phyloP scores from a whole-genome alignment of 2,888 invertebrate species.

The Drosophila suboccidentalis region DNA sequence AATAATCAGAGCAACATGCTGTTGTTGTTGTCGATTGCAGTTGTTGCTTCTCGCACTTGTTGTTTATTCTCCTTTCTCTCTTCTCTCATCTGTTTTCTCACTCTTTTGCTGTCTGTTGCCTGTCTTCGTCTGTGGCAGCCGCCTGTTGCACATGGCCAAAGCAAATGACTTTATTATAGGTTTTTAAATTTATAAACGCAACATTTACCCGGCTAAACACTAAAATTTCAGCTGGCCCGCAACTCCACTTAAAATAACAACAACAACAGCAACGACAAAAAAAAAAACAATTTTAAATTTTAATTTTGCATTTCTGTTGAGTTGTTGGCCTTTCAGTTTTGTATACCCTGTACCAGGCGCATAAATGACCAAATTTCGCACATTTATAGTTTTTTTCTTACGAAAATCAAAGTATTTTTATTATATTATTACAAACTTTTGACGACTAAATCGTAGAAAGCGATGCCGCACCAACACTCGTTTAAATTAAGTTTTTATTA shows the following conservation, averaged over 20 bases:
- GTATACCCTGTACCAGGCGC: neutral
- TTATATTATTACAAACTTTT: no score
- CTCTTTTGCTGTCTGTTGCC: slow-evolving; percentile 1
- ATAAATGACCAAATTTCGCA: neutral
- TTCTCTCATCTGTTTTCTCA: neutral
- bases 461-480: no score
- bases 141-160: slow-evolving; percentile 60
- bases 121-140: slow-evolving; percentile 17
- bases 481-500: no score
- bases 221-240: slow-evolving; percentile 59
- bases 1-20: slow-evolving; percentile 76
- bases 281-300: neutral
- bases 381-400: no score
- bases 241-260: slow-evolving; percentile 27
- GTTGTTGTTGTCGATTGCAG: slow-evolving; percentile 12
- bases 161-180: slow-evolving; percentile 79
- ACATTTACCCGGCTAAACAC: slow-evolving; percentile 75
- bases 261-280: neutral
- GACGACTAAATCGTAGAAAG: no score
- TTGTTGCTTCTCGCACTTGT: slow-evolving; percentile 24
- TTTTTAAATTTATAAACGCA: slow-evolving; percentile 80
- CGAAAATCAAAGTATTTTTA: no score
- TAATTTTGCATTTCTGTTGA: slow-evolving; percentile 32
- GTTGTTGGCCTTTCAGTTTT: slow-evolving; percentile 15
- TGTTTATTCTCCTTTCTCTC: no score